These are phyloP conservation scores for Loripinus fragilis DNA, from an alignment of 2,888 invertebrate genomes.

Conservation along the genomic window DNA sequence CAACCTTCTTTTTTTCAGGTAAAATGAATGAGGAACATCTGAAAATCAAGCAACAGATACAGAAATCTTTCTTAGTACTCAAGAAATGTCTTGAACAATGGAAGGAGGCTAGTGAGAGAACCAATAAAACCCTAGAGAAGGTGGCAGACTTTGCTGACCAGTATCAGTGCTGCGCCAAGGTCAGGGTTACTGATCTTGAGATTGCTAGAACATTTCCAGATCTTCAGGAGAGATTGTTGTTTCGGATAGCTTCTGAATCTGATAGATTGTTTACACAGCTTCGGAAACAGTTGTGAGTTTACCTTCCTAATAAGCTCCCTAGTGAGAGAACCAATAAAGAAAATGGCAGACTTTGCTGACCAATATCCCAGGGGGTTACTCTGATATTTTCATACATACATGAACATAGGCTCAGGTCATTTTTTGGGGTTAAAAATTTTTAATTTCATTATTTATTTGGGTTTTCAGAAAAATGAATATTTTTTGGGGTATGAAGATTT, in stretches of 20 bases:
- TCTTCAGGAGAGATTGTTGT: conserved; percentile 54
- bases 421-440: no score
- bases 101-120: conserved; percentile 32
- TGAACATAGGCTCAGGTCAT: no score
- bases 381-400: no score
- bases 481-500: no score
- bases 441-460: no score
- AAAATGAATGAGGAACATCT: not conserved
- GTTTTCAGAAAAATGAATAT: no score
- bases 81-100: conserved; percentile 34
- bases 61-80: conserved; percentile 51
- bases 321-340: conserved; percentile 21
- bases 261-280: conserved; percentile 41
- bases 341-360: conserved; percentile 56
- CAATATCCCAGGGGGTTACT: no score
- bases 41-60: conserved; percentile 38
- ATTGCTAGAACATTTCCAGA: conserved; percentile 45
- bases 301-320: no score
- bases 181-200: conserved; percentile 26
- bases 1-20: not conserved
- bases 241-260: conserved; percentile 56
- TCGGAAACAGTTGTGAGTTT: conserved; percentile 49
- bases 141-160: conserved; percentile 62
- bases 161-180: conserved; percentile 48
- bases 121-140: conserved; percentile 22